Conservation (phyloP, 2,797 vertebrate genomes). For the Cetoscarus ocellatus region DNA sequence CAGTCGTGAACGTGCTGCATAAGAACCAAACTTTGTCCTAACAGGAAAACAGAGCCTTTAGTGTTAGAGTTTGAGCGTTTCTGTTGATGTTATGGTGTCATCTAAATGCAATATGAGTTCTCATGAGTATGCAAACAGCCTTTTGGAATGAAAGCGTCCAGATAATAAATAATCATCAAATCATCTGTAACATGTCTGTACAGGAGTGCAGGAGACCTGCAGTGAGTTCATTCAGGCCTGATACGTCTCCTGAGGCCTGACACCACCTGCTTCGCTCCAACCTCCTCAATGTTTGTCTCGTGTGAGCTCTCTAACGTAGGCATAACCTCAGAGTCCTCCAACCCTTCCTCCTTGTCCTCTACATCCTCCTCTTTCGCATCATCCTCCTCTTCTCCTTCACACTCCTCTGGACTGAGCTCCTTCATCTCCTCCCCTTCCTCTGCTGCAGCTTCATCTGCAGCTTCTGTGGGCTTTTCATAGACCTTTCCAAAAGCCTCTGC, state of each 20-base stretch:
- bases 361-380: constrained; percentile 21
- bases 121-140: constrained; percentile 14
- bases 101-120: constrained; percentile 3
- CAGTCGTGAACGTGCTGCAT: no score
- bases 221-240: constrained; percentile 80
- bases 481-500: not conserved
- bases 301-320: constrained; percentile 66
- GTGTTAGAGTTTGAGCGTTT: constrained; percentile 1
- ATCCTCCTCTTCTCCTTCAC: constrained; percentile 19
- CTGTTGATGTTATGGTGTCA: not conserved
- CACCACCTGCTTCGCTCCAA: constrained; percentile 45
- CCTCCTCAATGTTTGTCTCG: constrained; percentile 65
- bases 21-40: not conserved
- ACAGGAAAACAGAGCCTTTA: constrained; percentile 27
- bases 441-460: constrained; percentile 19
- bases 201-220: constrained; percentile 6
- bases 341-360: constrained; percentile 29
- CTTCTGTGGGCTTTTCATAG: constrained; percentile 16
- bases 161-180: constrained; percentile 60
- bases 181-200: constrained; percentile 28
- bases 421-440: constrained; percentile 47
- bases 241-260: constrained; percentile 86
- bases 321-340: constrained; percentile 47
- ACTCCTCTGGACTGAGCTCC: constrained; percentile 38
- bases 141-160: constrained; percentile 44